Conservation (phyloP, 2,113 vertebrate genomes). For the Lepidothrix coronata region DNA sequence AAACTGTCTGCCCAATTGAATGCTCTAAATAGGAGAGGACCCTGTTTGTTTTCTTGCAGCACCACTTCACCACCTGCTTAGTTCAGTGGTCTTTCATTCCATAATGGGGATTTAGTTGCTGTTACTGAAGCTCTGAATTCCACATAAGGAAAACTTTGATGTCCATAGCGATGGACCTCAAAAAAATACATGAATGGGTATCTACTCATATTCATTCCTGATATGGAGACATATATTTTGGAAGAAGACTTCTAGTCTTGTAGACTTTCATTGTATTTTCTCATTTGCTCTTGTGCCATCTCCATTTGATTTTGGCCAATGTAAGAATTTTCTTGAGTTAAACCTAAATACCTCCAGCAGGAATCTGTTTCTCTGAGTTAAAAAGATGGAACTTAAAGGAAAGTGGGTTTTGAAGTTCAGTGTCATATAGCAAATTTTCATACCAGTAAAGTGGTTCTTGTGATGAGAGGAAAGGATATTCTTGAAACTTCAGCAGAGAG, state of each 20-base stretch:
- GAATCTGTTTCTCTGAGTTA: neutral
- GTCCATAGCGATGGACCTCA: fast-evolving
- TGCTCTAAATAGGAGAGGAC: neutral
- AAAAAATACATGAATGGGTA: neutral
- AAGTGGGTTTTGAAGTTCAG: neutral
- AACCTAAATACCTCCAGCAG: neutral
- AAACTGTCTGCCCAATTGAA: neutral
- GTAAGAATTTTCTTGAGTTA: neutral
- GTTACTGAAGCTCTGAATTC: neutral
- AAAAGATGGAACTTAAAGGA: neutral
- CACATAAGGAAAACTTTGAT: neutral
- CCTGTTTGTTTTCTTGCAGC: neutral
- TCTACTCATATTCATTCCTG: neutral
- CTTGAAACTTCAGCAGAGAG: neutral
- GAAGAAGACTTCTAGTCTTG: neutral
- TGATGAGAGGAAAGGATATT: neutral
- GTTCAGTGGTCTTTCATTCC: neutral
- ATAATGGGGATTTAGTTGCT: neutral
- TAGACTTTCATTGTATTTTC: neutral
- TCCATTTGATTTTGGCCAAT: neutral
- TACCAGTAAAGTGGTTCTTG: neutral
- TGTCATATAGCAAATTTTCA: neutral
- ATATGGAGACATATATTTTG: neutral
- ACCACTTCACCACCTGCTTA: neutral
- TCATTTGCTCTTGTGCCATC: neutral